These are phyloP conservation scores for Proteles cristata DNA, from an alignment of 2,113 vertebrate species.

Conservation along the genomic window DNA sequence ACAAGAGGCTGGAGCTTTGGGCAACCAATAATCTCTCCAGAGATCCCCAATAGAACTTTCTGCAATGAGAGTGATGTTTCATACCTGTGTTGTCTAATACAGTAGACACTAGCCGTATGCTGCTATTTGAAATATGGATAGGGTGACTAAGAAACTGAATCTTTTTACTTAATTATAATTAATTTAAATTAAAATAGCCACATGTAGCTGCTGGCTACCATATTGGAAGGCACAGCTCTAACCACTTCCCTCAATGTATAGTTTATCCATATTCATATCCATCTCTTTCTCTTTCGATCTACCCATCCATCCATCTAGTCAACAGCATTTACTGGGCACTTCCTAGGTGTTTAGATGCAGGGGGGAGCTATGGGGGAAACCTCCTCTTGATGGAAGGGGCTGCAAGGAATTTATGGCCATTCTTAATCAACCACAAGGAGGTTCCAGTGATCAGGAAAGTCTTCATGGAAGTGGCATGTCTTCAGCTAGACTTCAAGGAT, in stretches of 20 bases:
- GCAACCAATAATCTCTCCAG: not conserved
- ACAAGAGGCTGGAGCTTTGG: not conserved
- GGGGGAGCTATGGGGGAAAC: not conserved
- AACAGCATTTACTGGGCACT: not conserved
- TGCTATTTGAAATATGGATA: conserved; percentile 10
- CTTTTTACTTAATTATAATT: conserved; percentile 32
- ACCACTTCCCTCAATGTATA: not conserved
- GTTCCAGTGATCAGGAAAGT: not conserved
- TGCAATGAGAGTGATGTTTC: not conserved
- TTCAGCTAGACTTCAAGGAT: not conserved
- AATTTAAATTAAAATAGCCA: conserved; percentile 19
- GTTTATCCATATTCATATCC: not conserved
- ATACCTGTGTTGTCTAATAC: not conserved
- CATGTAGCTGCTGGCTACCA: not conserved
- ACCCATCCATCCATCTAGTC: not conserved
- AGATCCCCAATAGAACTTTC: not conserved
- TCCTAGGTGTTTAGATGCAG: not conserved
- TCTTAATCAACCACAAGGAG: not conserved
- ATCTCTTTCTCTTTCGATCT: not conserved
- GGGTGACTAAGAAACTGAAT: not conserved
- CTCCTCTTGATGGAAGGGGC: not conserved
- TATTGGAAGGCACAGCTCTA: not conserved
- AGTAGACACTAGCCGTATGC: not conserved
- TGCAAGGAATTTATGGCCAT: not conserved
- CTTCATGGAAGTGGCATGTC: not conserved